A percentile compares a stretch with the other conserved stretches of the same genome.
phyloP scores from a whole-genome alignment of 2,797 vertebrate species.

The Stomatorhinus walkeri region DNA sequence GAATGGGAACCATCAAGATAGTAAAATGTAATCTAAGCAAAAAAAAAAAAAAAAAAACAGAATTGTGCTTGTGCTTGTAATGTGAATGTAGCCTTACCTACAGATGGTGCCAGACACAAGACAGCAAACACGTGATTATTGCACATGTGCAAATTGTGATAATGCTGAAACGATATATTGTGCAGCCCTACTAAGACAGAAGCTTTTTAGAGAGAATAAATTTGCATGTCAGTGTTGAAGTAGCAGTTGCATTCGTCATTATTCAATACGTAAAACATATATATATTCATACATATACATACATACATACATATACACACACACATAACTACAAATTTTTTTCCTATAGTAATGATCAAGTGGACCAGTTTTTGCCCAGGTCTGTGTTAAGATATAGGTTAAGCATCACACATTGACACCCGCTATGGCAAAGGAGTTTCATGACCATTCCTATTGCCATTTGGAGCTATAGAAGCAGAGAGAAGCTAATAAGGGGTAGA shows the following conservation, averaged over 20 bases:
- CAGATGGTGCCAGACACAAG: background rate
- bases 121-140: background rate
- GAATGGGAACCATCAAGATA: background rate
- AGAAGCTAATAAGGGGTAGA: background rate
- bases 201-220: background rate
- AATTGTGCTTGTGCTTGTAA: background rate
- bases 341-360: background rate
- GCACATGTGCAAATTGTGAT: background rate
- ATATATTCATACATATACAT: too few relatives aligned
- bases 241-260: background rate
- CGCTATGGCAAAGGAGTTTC: conserved; percentile 15
- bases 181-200: background rate
- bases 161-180: background rate
- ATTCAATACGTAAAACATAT: background rate
- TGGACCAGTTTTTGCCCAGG: background rate
- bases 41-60: background rate
- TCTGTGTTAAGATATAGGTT: background rate
- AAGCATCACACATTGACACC: background rate
- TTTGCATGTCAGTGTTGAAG: background rate
- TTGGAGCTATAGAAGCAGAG: background rate
- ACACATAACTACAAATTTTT: background rate
- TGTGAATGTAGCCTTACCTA: background rate
- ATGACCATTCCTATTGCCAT: background rate
- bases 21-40: background rate
- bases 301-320: too few relatives aligned